These are phyloP conservation scores for Xestia rhomboidea DNA, from an alignment of 2,888 invertebrate genomes.

Conservation along the genomic window DNA sequence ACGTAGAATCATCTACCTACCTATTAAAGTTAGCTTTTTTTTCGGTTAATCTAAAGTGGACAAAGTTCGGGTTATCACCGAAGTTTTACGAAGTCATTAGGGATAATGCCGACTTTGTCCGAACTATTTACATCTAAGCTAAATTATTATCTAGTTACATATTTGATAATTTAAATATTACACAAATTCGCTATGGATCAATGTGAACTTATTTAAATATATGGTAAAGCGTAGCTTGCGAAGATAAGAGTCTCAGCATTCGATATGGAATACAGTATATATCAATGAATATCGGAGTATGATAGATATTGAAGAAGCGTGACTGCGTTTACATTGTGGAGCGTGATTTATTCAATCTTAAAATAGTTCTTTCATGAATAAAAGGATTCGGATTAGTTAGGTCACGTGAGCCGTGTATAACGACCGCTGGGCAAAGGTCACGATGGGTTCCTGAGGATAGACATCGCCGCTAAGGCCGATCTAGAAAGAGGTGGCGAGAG, in stretches of 20 bases:
- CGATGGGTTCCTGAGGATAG: too few relatives aligned
- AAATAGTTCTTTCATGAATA: slow-evolving; percentile 6
- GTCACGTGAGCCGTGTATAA: too few relatives aligned
- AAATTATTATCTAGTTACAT: slow-evolving; percentile 64
- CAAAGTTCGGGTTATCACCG: slow-evolving; percentile 75
- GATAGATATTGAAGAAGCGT: slow-evolving; percentile 14
- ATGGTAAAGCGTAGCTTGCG: slow-evolving; percentile 40
- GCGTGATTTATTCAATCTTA: background rate
- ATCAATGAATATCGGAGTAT: slow-evolving; percentile 27
- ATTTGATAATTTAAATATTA: slow-evolving; percentile 62
- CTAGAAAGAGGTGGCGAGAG: too few relatives aligned
- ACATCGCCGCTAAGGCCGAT: too few relatives aligned
- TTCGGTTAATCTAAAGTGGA: slow-evolving; percentile 73
- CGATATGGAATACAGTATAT: slow-evolving; percentile 37
- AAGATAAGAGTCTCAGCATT: slow-evolving; percentile 8
- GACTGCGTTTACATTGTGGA: background rate
- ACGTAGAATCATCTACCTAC: slow-evolving; percentile 80
- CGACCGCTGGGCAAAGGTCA: too few relatives aligned
- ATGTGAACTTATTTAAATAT: slow-evolving; percentile 54
- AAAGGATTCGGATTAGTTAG: background rate
- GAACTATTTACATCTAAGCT: slow-evolving; percentile 73
- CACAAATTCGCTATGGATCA: slow-evolving; percentile 54
- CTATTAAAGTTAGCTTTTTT: slow-evolving; percentile 82
- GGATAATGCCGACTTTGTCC: slow-evolving; percentile 66
- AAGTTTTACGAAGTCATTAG: slow-evolving; percentile 50